These are phyloP conservation scores for Ciconia boyciana DNA, from an alignment of 2,113 vertebrate species.

Conservation along the genomic window DNA sequence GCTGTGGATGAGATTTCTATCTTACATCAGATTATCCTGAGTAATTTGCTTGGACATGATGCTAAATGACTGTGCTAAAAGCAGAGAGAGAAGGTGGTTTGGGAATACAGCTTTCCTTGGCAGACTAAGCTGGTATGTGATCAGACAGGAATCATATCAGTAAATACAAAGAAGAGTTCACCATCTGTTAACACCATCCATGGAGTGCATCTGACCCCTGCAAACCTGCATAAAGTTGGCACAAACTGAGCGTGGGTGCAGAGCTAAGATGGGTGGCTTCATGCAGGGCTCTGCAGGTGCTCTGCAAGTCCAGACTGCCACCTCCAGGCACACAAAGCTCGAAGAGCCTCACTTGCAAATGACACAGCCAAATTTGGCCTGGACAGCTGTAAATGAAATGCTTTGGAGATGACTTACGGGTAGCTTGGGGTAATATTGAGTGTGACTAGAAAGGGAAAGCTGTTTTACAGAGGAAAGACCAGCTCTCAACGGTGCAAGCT, in stretches of 20 bases:
- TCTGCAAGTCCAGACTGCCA: slow-evolving; percentile 14
- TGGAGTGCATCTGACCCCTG: background rate
- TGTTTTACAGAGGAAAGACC: background rate
- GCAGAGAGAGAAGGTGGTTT: background rate
- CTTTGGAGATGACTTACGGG: background rate
- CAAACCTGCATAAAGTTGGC: background rate
- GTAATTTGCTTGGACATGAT: background rate
- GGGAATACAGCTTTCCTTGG: slow-evolving; percentile 29
- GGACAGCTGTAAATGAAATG: background rate
- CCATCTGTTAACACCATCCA: background rate
- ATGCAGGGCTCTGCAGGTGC: background rate
- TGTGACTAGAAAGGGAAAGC: background rate
- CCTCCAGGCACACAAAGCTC: background rate
- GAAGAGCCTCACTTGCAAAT: background rate
- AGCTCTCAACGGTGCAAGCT: background rate
- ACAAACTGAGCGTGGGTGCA: fast-evolving
- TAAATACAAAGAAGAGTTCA: background rate
- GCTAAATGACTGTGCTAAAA: background rate
- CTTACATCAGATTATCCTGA: background rate
- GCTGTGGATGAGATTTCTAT: background rate
- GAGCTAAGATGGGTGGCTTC: background rate
- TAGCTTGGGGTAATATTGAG: background rate
- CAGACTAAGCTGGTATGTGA: background rate
- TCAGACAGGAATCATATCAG: background rate
- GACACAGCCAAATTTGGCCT: background rate